A percentile compares a stretch with the other conserved stretches of the same genome.
phyloP scores from a whole-genome alignment of 2,113 vertebrate genomes.

The Epinephelus cyanopodus region DNA sequence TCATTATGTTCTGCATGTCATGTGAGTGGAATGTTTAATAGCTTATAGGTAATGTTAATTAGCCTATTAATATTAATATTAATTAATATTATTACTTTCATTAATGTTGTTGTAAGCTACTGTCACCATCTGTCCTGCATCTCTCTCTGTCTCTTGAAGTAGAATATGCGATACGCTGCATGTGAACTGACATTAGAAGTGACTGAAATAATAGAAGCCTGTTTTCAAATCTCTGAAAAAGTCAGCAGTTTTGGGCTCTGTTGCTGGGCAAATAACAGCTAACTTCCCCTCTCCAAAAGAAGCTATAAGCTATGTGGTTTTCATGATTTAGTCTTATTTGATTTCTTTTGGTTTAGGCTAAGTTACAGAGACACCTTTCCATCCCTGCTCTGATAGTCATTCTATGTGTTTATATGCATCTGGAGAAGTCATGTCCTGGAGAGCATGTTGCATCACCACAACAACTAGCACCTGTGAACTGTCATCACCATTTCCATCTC shows the following conservation, averaged over 20 bases:
- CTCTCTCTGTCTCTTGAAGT: no score
- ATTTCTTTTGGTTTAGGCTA: background rate
- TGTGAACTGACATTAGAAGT: no score
- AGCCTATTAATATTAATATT: no score
- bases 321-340: background rate
- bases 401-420: background rate
- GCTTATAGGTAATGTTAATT: no score
- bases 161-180: no score
- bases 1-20: no score
- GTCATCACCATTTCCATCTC: background rate
- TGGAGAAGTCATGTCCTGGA: background rate
- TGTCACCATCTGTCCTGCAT: no score
- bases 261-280: background rate
- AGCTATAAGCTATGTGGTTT: background rate
- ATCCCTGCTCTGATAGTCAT: slow-evolving; percentile 2
- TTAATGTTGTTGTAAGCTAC: no score
- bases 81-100: no score
- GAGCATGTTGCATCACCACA: background rate
- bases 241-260: background rate
- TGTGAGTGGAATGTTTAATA: no score
- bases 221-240: no score
- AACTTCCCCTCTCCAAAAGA: background rate
- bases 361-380: slow-evolving; percentile 7
- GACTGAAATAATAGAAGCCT: no score
- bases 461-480: background rate